Evolutionary conservation across 2,888 invertebrate genomes (phyloP), one percentile per base, ranked within the genome.

Genomic region (Formica aserva): DNA sequence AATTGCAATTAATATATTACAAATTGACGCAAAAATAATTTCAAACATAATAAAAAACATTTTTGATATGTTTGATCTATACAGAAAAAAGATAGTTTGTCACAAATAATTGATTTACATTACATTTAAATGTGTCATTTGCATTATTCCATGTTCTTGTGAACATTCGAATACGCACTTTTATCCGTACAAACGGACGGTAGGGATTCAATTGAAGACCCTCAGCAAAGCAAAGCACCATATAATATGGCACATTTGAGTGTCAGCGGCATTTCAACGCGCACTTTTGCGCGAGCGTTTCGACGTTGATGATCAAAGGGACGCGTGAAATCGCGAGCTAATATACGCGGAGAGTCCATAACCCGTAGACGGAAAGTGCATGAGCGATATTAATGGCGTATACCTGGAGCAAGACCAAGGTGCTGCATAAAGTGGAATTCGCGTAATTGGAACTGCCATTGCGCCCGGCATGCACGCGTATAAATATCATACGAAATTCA

Each of bases 391-490:
- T 69, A 87, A 82, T 84, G 84, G 78, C 60, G 32, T 60, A 18
- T n/a, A 57, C 71, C 45, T 15, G n/a, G 63, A 55, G 55, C 82
- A 63, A 45, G 82, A 29, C 72, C 80, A 77, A 72, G 83, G 81
- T 65, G 71, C 29, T 69, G 62, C 75, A 72, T 78, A 78, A 87
- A 80, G 83, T 82, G 82, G 32, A 83, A 83, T 86, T 85, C 69
- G 55, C 69, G 83, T 82, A 86, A 89, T 76, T 88, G 85, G 72
- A 85, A 65, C 82, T 83, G 81, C 82, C 86, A 81, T 82, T 85
- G 78, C 67, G 63, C 77, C 67, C 81, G 77, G 57, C 57, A 60
- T 77, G 82, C 63, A 75, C 76, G 48, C 76, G 48, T 85, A 52
- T 52, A 88, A 88, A 77, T 84, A 81, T 77, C 82, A 80, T 81